A percentile compares a stretch with the other conserved stretches of the same genome.
These are phyloP conservation scores for Gymnoscelis rufifasciata DNA, from an alignment of 2,888 invertebrate species.

Conservation along the genomic window DNA sequence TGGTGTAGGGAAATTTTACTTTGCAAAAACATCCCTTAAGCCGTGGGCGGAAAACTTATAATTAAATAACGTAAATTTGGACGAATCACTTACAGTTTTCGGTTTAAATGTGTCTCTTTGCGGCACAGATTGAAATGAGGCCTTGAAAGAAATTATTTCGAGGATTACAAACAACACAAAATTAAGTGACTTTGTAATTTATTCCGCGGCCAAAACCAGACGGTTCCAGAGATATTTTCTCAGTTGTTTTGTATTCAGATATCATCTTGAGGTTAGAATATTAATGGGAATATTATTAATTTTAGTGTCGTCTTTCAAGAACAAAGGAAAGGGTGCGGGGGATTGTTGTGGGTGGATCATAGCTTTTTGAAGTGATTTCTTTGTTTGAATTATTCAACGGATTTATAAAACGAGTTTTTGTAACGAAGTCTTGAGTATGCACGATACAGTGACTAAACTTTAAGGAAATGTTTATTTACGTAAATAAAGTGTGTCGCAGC, in stretches of 20 bases:
- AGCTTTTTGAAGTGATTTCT: conserved; percentile 9
- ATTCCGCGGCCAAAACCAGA: conserved; percentile 45
- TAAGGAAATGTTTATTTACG: no score
- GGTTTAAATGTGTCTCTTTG: conserved; percentile 22
- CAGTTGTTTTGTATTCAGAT: conserved; percentile 48
- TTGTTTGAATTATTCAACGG: neutral
- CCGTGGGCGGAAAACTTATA: no score
- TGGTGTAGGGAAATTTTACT: no score
- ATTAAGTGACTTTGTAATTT: conserved; percentile 57
- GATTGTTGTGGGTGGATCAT: conserved; percentile 3
- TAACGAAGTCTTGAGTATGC: no score
- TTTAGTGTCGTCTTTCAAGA: conserved; percentile 28
- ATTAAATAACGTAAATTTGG: no score
- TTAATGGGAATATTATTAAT: conserved; percentile 41
- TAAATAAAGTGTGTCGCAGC: no score
- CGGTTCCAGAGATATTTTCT: conserved; percentile 43
- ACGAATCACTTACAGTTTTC: neutral
- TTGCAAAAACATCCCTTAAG: no score
- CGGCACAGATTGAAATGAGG: conserved; percentile 46
- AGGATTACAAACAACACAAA: conserved; percentile 53
- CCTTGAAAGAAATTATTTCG: conserved; percentile 54
- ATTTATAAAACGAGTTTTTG: no score
- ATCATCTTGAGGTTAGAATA: conserved; percentile 38
- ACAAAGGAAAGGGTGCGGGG: conserved; percentile 9
- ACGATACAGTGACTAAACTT: neutral